A percentile compares a stretch with the other conserved stretches of the same genome.
Conservation (phyloP, 64 coral and sea anemone species). For the Stylophora pistillata region DNA sequence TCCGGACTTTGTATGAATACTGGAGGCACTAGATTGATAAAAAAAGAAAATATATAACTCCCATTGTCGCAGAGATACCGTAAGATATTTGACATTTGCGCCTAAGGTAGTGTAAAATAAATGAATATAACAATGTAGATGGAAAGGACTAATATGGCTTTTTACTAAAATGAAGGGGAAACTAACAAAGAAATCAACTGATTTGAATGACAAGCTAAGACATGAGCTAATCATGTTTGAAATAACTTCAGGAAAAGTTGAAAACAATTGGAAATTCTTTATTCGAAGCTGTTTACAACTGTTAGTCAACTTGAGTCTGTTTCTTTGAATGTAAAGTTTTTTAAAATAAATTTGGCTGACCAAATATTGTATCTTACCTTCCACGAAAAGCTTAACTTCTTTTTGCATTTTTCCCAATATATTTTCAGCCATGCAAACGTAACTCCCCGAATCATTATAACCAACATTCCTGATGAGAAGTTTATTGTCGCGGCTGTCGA, state of each 20-base stretch:
- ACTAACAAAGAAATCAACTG: too few species aligned
- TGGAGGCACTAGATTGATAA: background rate
- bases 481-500: background rate
- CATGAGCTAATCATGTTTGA: too few species aligned
- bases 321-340: background rate
- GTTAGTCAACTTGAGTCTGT: background rate
- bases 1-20: background rate
- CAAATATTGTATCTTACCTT: background rate
- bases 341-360: background rate
- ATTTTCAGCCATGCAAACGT: slow-evolving; percentile 7
- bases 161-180: too few species aligned
- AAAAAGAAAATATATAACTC: background rate
- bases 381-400: background rate
- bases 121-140: too few species aligned
- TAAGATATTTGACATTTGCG: too few species aligned
- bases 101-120: too few species aligned
- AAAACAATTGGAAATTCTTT: too few species aligned
- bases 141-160: too few species aligned
- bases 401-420: background rate
- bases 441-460: slow-evolving; percentile 22
- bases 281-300: background rate
- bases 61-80: too few species aligned
- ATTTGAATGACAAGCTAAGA: too few species aligned
- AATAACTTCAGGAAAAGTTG: too few species aligned
- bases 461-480: slow-evolving; percentile 1